These are phyloP conservation scores for Harpagus bidentatus DNA, from an alignment of 2,113 vertebrate genomes.

Conservation along the genomic window DNA sequence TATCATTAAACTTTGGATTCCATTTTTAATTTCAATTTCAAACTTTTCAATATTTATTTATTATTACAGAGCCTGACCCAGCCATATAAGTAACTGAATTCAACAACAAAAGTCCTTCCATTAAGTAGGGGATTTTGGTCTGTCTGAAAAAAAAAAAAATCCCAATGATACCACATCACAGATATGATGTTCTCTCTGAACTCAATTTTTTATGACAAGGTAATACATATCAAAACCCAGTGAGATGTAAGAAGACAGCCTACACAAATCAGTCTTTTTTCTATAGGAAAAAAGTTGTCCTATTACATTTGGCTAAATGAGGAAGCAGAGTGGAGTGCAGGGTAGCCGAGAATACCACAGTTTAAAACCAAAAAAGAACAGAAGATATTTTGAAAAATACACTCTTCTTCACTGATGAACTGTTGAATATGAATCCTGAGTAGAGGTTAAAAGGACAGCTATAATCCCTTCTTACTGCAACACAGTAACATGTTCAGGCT, in stretches of 20 bases:
- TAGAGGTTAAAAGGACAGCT: neutral
- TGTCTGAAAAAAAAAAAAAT: neutral
- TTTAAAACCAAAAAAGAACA: neutral
- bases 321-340: neutral
- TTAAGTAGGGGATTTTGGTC: neutral
- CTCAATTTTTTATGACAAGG: neutral
- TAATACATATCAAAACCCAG: neutral
- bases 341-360: neutral
- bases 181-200: neutral
- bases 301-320: neutral
- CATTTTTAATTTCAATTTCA: neutral
- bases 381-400: neutral
- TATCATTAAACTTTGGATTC: neutral
- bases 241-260: neutral
- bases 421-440: neutral
- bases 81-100: neutral
- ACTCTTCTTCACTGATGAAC: neutral
- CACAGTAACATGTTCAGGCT: neutral
- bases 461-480: neutral
- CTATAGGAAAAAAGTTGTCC: neutral
- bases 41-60: neutral
- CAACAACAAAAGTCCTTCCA: neutral
- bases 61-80: neutral
- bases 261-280: neutral
- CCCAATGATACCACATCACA: neutral